Evolutionary conservation across 2,888 invertebrate species (phyloP).

Genomic region (Hemaris fuciformis): DNA sequence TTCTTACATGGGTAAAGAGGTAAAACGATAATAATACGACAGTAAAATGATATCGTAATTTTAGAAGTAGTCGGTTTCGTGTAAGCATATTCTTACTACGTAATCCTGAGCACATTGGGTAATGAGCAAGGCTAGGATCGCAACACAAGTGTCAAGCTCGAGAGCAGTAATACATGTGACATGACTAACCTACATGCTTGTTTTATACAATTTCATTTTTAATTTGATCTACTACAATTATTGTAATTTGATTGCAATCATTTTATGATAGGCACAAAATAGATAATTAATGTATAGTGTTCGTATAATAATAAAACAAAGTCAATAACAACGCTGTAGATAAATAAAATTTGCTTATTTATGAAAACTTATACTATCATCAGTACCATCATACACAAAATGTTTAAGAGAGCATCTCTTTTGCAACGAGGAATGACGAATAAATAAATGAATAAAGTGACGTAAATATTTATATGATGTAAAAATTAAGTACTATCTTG

Average conservation of each 20-base stretch:
- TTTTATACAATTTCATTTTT: neutral
- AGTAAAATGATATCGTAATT: conserved; percentile 2
- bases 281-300: neutral
- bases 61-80: neutral
- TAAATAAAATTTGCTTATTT: neutral
- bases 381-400: neutral
- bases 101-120: conserved; percentile 6
- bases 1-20: neutral
- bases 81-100: conserved; percentile 1
- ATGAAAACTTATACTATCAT: neutral
- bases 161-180: neutral
- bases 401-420: conserved; percentile 3
- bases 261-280: neutral
- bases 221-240: neutral
- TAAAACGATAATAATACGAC: conserved; percentile 1
- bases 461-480: neutral
- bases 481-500: conserved; percentile 14
- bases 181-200: neutral
- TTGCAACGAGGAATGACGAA: neutral
- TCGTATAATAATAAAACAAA: neutral
- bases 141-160: neutral
- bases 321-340: neutral
- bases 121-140: neutral
- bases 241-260: neutral
- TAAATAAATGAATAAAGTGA: neutral